Evolutionary conservation across 2,888 invertebrate species (phyloP), one percentile per base, ranked within the genome.

Genomic region (Orthonevra nobilis): DNA sequence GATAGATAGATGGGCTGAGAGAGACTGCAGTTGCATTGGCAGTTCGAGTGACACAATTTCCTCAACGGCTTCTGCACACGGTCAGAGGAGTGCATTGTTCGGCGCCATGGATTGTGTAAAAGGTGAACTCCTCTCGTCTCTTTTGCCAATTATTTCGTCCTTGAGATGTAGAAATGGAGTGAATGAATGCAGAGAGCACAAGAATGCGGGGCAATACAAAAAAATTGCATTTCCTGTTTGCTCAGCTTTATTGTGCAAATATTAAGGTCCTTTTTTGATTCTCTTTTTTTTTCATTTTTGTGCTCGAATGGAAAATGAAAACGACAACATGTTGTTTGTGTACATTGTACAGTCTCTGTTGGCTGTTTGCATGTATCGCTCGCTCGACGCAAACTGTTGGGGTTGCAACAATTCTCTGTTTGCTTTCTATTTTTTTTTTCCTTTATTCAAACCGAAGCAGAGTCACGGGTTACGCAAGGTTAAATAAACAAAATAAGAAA

Each of bases 191-290:
- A 28, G n/a, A 5, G n/a, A 38, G 2, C n/a, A 42, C 7, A 23
- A 15, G 44, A 38, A n/a, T n/a, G n/a, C n/a, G n/a, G n/a, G n/a
- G n/a, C n/a, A n/a, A n/a, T n/a, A 60, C 23, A 60, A 58, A 36
- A 3, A 69, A 72, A n/a, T n/a, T 42, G 36, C 56, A 72, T 68
- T 79, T 79, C 66, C 72, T 68, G 72, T 72, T 61, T 79, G 72
- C 38, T 60, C 20, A 66, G 60, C 66, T 56, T 61, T 68, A 40
- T 60, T 17, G 79, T 60, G 52, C 52, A 79, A 66, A 72, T 72
- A 72, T 72, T 66, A 60, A 40, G 66, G 32, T 61, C 42, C 54
- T 19, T 56, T 56, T 40, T n/a, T n/a, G n/a, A n/a, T 40, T 32
- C 36, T 12, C 9, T 50, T 50, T 17, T 32, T 20, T 36, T 44